Evolutionary conservation across 1,140 invertebrate species (phyloP).

Genomic region (Drosophila rufa): DNA sequence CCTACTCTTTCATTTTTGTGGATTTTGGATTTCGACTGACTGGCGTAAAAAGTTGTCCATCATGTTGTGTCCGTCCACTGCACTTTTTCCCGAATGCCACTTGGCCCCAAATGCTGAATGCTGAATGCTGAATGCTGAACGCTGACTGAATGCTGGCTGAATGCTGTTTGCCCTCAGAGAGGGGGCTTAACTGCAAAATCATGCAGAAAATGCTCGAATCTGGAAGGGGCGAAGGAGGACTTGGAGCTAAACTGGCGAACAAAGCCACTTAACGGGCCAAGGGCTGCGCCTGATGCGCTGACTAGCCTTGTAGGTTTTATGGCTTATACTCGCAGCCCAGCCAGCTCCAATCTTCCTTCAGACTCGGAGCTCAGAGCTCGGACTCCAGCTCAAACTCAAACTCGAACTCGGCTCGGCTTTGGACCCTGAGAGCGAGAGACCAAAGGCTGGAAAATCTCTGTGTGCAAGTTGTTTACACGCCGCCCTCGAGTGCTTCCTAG

Average conservation of each 20-base stretch:
- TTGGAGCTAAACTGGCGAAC: constrained; percentile 51
- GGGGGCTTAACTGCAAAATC: constrained; percentile 71
- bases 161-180: constrained; percentile 17
- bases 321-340: background rate
- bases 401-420: background rate
- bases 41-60: constrained; percentile 41
- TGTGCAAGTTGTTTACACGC: constrained; percentile 71
- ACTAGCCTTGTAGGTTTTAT: constrained; percentile 70
- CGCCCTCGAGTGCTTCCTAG: constrained; percentile 78
- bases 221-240: background rate
- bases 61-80: constrained; percentile 22
- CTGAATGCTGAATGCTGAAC: constrained; percentile 10
- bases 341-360: constrained; percentile 8
- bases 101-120: constrained; percentile 32
- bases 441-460: constrained; percentile 50
- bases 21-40: constrained; percentile 8
- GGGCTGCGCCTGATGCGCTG: constrained; percentile 55
- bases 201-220: constrained; percentile 66
- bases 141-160: constrained; percentile 9
- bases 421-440: constrained; percentile 20
- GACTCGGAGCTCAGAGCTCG: background rate
- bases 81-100: constrained; percentile 41
- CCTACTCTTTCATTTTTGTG: background rate
- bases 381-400: background rate
- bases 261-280: constrained; percentile 73